Percentiles rank a stretch among this genome's conserved stretches.
phyloP scores from a whole-genome alignment of 2,888 invertebrate species.

The Luperina testacea region DNA sequence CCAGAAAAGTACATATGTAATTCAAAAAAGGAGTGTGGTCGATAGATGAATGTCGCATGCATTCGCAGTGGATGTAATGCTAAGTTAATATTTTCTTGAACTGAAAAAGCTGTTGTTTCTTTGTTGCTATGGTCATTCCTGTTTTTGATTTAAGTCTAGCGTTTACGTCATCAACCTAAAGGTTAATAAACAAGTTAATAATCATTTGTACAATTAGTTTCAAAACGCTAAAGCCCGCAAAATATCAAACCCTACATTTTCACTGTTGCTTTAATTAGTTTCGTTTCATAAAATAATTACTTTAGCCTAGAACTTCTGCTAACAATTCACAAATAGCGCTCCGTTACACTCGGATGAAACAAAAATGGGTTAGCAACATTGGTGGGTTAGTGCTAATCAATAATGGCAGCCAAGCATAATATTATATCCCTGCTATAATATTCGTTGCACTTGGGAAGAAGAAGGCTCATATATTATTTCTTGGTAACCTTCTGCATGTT shows the following conservation, averaged over 20 bases:
- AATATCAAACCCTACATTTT: neutral
- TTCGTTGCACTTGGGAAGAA: neutral
- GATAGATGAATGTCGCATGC: neutral
- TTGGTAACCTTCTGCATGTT: neutral
- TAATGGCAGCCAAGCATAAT: neutral
- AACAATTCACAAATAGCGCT: neutral
- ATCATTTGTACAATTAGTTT: neutral
- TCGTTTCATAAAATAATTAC: neutral
- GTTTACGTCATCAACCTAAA: neutral
- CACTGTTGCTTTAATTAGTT: neutral
- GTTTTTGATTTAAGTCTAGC: neutral
- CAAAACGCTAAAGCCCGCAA: neutral
- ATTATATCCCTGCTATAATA: neutral
- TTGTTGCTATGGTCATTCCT: neutral
- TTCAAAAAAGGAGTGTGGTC: neutral
- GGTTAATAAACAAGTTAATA: neutral
- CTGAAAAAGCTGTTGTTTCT: neutral
- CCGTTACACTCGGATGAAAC: neutral
- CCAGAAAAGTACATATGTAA: neutral
- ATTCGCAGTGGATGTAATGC: neutral
- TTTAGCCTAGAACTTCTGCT: neutral
- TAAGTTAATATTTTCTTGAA: neutral
- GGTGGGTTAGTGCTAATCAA: constrained; percentile 9
- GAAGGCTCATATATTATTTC: neutral
- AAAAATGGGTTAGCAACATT: constrained; percentile 20